Base-by-base conservation (phyloP, 2,888 invertebrate genomes). In the Drepanosiphum platanoidis region DNA sequence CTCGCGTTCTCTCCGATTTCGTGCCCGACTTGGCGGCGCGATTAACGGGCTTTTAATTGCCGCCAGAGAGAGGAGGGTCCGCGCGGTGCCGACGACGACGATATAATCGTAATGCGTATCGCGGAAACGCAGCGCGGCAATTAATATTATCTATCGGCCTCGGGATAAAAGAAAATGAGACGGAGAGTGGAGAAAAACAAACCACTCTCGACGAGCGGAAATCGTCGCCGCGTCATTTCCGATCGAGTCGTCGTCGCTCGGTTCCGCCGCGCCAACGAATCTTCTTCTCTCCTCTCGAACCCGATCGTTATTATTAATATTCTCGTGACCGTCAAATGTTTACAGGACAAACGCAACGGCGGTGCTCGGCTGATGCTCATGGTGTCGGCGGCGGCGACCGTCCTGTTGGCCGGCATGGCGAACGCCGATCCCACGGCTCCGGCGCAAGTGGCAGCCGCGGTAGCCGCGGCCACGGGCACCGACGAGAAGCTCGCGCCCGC, bases 401-500 rank as follows among this genome's bases (percentile, higher is more conserved):
- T 75, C 18, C 36, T 64, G 30, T 36, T 74, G 34, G 46, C 52
- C 13, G 39, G 58, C 46, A 22, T 58, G 18, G 27, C 61, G 1
- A 77, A 70, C 58, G 77, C 84, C 7, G 84, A 84, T n/a, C 77
- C 84, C 15, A 34, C 58, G n/a, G 42, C 84, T 1, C 84, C 84
- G 27, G 46, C 32, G 5, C 84, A 84, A 68, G 84, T 84, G 15
- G 75, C 84, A 27, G 70, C 75, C 5, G 77, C 84, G 4, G 84
- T 84, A 7, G 84, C 74, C 22, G 39, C 58, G 15, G 84, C 84
- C 52, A 72, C 72, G 9, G 81, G 81, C 2, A 82, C 81, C 32
- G 18, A 8, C 1, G 71, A 61, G n/a, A 18, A 9, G 3, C 22
- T 39, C n/a, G 7, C 15, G 7, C n/a, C n/a, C n/a, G n/a, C n/a